These are phyloP conservation scores for Nibea albiflora DNA, from an alignment of 2,113 vertebrate species.

Conservation along the genomic window DNA sequence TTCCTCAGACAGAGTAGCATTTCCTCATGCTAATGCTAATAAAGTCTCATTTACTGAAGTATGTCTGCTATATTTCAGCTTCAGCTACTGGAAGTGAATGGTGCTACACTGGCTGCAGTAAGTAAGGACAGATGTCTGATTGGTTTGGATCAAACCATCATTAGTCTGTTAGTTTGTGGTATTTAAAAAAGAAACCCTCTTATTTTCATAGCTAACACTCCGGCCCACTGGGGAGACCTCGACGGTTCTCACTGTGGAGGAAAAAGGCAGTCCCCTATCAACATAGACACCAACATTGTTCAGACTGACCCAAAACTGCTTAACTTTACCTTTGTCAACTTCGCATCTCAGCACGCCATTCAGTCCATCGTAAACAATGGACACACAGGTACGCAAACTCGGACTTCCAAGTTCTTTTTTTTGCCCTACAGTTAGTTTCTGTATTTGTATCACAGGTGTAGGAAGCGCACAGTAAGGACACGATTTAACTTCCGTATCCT, in stretches of 20 bases:
- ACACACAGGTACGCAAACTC: constrained; percentile 67
- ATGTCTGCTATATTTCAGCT: constrained; percentile 6
- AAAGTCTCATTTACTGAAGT: not conserved
- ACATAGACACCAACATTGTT: constrained; percentile 48
- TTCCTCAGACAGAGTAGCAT: not conserved
- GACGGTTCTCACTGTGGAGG: constrained; percentile 32
- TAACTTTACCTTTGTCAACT: constrained; percentile 62
- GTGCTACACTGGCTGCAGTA: constrained; percentile 75
- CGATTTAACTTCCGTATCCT: not conserved
- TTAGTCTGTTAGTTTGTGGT: too few relatives aligned
- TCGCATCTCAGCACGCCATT: constrained; percentile 47
- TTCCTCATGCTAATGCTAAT: not conserved
- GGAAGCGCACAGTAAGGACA: not conserved
- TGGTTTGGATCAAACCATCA: not conserved
- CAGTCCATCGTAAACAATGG: constrained; percentile 45
- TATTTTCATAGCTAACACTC: constrained; percentile 28
- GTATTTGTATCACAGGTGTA: not conserved
- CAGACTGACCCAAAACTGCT: constrained; percentile 16
- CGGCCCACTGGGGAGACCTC: constrained; percentile 52
- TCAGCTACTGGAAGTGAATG: constrained; percentile 56
- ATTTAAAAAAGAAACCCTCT: not conserved
- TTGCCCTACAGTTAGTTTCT: not conserved
- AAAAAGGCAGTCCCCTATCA: constrained; percentile 70
- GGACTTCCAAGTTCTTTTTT: not conserved
- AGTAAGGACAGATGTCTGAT: constrained; percentile 14